A percentile compares a stretch with the other conserved stretches of the same genome.
These are phyloP conservation scores for Lepus americanus DNA, from an alignment of 2,113 vertebrate species.

Conservation along the genomic window DNA sequence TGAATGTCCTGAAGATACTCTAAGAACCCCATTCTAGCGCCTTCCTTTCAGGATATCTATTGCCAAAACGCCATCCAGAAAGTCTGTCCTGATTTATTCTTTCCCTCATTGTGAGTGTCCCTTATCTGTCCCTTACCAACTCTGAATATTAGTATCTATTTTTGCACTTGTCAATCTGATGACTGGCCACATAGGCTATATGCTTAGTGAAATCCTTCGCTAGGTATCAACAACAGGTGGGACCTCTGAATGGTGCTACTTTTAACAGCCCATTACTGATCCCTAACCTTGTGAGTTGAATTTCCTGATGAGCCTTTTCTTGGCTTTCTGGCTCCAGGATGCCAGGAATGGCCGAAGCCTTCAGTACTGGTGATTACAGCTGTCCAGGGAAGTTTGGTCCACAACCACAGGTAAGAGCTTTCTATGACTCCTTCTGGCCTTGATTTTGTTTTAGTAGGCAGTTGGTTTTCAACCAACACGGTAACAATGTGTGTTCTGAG, in stretches of 20 bases:
- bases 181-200: not conserved
- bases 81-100: slow-evolving; percentile 2
- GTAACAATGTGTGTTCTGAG: not conserved
- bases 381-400: not conserved
- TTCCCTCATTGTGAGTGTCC: not conserved
- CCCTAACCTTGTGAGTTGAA: not conserved
- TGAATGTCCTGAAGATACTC: not conserved
- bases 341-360: not conserved
- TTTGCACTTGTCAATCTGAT: not conserved
- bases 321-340: not conserved
- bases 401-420: not conserved
- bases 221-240: not conserved
- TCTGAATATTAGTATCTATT: not conserved
- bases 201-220: not conserved
- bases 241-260: not conserved
- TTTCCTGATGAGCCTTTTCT: not conserved
- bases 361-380: not conserved
- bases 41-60: not conserved
- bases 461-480: not conserved
- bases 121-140: not conserved
- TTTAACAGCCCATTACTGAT: not conserved
- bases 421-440: not conserved
- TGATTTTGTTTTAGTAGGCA: not conserved
- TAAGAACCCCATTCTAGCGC: not conserved
- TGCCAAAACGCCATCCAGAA: not conserved